These are phyloP conservation scores for Hemicordylus capensis DNA, from an alignment of 2,113 vertebrate species.

Conservation along the genomic window DNA sequence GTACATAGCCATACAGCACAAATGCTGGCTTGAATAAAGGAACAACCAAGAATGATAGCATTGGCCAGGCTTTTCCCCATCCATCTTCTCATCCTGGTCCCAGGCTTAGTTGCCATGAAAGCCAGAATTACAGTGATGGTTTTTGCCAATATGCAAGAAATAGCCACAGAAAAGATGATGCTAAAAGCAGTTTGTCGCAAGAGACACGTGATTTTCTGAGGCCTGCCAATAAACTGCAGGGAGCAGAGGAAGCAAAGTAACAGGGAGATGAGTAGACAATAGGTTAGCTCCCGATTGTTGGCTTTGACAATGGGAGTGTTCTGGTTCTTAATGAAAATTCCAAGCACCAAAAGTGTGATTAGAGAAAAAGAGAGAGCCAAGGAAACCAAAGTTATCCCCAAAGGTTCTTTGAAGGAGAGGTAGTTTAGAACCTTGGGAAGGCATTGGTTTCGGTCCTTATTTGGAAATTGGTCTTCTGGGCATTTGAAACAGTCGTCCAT, in stretches of 20 bases:
- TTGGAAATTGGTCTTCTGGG: background rate
- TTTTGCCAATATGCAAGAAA: too few relatives aligned
- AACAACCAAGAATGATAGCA: background rate
- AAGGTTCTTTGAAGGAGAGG: background rate
- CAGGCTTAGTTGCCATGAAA: too few relatives aligned
- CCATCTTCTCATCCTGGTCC: background rate
- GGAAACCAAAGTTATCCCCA: too few relatives aligned
- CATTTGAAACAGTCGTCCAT: background rate
- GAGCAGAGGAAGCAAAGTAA: background rate
- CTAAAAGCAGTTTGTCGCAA: too few relatives aligned
- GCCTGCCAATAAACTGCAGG: background rate
- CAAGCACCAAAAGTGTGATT: too few relatives aligned
- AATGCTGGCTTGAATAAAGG: background rate
- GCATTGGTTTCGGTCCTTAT: background rate
- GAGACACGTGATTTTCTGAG: too few relatives aligned
- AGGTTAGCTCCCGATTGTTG: background rate
- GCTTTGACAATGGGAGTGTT: too few relatives aligned
- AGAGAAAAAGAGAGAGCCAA: too few relatives aligned
- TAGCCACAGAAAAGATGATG: too few relatives aligned
- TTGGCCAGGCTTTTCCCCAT: background rate
- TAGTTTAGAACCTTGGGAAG: background rate
- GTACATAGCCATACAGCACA: background rate
- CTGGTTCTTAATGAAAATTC: too few relatives aligned
- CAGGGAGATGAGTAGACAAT: background rate
- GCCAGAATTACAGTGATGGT: too few relatives aligned